phyloP scores from a whole-genome alignment of 2,113 vertebrate genomes.

The Nettapus auritus region DNA sequence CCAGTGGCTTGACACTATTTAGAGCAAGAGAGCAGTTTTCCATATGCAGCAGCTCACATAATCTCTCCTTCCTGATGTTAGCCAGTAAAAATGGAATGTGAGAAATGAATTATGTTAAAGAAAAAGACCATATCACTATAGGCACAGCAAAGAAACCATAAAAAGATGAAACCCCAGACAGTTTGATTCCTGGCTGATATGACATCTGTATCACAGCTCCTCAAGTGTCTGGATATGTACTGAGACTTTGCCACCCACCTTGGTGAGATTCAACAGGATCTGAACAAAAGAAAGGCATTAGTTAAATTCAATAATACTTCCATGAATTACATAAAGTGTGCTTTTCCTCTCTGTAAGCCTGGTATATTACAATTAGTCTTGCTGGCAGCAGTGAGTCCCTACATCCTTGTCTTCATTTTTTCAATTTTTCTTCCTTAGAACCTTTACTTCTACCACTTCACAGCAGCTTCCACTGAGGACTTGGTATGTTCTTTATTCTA shows the following conservation, averaged over 20 bases:
- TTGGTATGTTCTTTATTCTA: not conserved
- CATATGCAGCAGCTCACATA: not conserved
- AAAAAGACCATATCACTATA: not conserved
- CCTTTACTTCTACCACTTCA: not conserved
- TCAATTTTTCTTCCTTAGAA: not conserved
- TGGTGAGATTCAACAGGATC: not conserved
- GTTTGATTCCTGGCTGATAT: not conserved
- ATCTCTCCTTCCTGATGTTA: not conserved
- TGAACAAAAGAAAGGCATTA: not conserved
- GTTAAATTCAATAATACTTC: not conserved
- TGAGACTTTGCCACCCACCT: not conserved
- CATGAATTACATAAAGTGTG: not conserved
- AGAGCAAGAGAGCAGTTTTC: not conserved
- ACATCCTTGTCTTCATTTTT: not conserved
- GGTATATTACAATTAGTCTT: not conserved
- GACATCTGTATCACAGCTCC: not conserved
- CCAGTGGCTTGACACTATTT: not conserved
- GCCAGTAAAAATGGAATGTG: fast-evolving
- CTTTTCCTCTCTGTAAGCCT: not conserved
- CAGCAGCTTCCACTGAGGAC: not conserved
- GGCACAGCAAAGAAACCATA: not conserved
- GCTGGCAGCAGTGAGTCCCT: not conserved
- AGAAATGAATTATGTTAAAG: not conserved
- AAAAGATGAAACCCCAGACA: not conserved
- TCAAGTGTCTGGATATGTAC: too few relatives aligned